Evolutionary conservation across 2,888 invertebrate species (phyloP), one percentile per base, ranked within the genome.

Genomic region (Nemotelus nigrinus): DNA sequence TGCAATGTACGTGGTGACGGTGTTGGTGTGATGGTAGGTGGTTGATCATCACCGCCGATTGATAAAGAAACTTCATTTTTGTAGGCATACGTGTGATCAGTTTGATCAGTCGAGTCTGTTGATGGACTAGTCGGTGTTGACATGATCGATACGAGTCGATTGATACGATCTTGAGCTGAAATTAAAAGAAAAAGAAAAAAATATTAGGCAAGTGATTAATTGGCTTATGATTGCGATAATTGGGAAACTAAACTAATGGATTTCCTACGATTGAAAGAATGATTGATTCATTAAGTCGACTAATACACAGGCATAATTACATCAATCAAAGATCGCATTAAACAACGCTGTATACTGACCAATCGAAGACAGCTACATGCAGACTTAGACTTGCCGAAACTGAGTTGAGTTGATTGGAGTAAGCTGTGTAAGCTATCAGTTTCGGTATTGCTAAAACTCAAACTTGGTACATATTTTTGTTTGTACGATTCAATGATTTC

Each of bases 31-130:
- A 81, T 79, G 48, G 79, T 72, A 58, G 80, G 75, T 76, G 81
- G 80, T 75, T 78, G 58, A 60, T 81, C 80, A 78, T 81, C 81
- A 70, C 77, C 80, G 72, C 79, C 80, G 70, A 81, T 81, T n/a
- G 81, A 80, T 44, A 81, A 63, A 47, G 81, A 81, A 8, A 81
- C 80, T 76, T 81, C 81, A 79, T 81, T 81, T 70, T 81, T 81
- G 57, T 79, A 81, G 4, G 80, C 75, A 74, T 81, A 81, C n/a
- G 78, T 47, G 25, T 80, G 75, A 76, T 79, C 79, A 41, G 77
- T 67, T 64, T 65, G 65, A 78, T 79, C 78, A 50, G 25, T 76
- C 74, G 75, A 72, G 58, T 70, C 78, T 77, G 75, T 78, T 78
- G 43, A 78, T 79, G 67, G 64, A 65, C 63, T 64, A 65, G 55